Conservation (phyloP, 2,797 vertebrate species). For the Coluber constrictor region DNA sequence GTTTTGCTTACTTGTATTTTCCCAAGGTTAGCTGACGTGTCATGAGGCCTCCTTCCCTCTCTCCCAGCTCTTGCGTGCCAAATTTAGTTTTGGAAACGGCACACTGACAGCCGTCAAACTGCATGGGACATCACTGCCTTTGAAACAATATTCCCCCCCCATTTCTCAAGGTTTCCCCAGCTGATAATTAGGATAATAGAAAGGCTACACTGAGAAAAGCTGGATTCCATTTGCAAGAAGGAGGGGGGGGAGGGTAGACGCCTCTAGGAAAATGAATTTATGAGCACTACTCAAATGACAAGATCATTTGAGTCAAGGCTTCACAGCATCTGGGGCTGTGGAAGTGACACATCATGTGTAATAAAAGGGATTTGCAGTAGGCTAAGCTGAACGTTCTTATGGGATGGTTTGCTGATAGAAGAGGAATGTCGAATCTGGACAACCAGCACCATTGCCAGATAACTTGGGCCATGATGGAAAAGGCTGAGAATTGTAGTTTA, state of each 20-base stretch:
- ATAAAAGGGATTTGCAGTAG: not conserved
- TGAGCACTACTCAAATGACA: not conserved
- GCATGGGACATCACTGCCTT: not conserved
- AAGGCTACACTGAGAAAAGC: not conserved
- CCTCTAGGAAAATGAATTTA: not conserved
- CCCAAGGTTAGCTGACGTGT: not conserved
- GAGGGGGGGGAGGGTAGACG: not conserved
- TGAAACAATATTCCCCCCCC: not conserved
- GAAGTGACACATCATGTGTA: not conserved
- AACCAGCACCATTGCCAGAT: not conserved
- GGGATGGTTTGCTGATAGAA: not conserved
- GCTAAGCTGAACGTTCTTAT: not conserved
- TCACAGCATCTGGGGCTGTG: not conserved
- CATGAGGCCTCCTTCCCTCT: no score
- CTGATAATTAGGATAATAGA: not conserved
- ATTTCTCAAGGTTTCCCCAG: not conserved
- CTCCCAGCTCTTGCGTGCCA: not conserved
- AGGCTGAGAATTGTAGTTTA: not conserved
- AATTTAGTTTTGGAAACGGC: not conserved
- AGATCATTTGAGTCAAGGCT: not conserved
- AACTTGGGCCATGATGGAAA: not conserved
- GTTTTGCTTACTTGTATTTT: not conserved
- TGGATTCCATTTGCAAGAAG: not conserved
- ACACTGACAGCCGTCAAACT: not conserved
- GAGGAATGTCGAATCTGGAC: not conserved